Evolutionary conservation across 2,888 invertebrate species (phyloP), one percentile per base, ranked within the genome.

Genomic region (Aspidapion aeneum): DNA sequence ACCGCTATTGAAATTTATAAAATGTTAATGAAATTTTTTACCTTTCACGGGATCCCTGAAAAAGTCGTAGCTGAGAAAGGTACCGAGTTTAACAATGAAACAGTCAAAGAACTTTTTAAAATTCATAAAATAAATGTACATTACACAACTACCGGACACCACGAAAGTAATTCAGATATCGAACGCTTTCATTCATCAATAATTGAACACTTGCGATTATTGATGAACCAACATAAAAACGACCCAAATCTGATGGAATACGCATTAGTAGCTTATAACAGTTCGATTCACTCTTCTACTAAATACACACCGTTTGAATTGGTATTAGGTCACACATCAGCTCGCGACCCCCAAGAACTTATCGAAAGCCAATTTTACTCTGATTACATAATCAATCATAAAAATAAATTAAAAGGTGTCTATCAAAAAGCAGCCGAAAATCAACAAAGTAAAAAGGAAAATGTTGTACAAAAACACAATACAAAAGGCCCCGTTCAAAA

Each of bases 121-220:
- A n/a, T 35, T 17, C 59, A 59, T 54, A 59, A 59, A 22, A 48
- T 59, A 9, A 59, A 51, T 21, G 17, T 55, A 7, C 60, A 58
- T 49, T 58, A 51, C 18, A 58, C 58, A 48, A 51, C 58, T 7
- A 18, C 58, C 21, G 16, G 16, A 16, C 58, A 58, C 60, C 60
- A 59, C 17, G 60, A 60, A 58, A 54, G 55, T 12, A 60, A 60
- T 57, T 58, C 57, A 2, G 22, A 58, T 12, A 57, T 61, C 3
- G 57, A 61, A 61, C 18, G 61, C 3, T 57, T 61, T 19, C 50
- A 57, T 21, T 61, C 61, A 9, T 55, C 61, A 18, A 17, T 61
- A 22, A 56, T 61, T 2, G 56, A 61, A 56, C 55, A 61, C 56
- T 16, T 61, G 56, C 21, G 61, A 60, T 16, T 60, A 54, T 48